Conservation (phyloP, 2,888 invertebrate genomes). For the Perdita meconis region DNA sequence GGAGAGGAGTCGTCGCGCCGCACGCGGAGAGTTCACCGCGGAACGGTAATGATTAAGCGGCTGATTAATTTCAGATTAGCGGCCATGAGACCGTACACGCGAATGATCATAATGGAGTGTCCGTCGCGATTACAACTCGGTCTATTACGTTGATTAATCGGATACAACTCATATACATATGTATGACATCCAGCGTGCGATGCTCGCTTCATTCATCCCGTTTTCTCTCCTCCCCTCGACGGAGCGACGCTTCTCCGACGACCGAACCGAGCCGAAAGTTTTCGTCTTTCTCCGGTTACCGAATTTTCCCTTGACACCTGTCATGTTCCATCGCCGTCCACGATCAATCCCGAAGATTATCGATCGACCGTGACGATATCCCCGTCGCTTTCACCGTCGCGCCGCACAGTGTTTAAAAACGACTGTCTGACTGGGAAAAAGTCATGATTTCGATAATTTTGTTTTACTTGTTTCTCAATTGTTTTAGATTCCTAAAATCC, state of each 20-base stretch:
- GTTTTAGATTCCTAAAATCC: too few relatives aligned
- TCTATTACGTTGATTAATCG: constrained; percentile 79
- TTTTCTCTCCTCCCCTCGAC: constrained; percentile 27
- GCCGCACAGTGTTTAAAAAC: too few relatives aligned
- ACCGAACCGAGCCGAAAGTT: not conserved
- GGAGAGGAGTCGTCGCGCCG: constrained; percentile 45
- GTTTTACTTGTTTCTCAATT: too few relatives aligned
- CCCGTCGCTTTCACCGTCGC: constrained; percentile 39
- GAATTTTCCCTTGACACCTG: constrained; percentile 12
- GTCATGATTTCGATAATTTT: too few relatives aligned
- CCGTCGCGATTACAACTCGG: constrained; percentile 75
- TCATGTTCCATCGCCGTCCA: constrained; percentile 22
- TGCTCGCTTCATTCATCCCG: constrained; percentile 51
- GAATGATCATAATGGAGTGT: constrained; percentile 78
- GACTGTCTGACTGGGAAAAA: too few relatives aligned
- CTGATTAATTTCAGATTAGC: constrained; percentile 79
- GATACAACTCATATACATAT: constrained; percentile 77
- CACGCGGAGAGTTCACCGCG: constrained; percentile 59
- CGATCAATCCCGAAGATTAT: constrained; percentile 54
- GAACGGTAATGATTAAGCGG: constrained; percentile 75
- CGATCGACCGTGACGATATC: constrained; percentile 33
- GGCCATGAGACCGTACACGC: constrained; percentile 72
- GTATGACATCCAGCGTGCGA: constrained; percentile 71
- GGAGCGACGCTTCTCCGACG: not conserved
- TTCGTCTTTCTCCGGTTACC: constrained; percentile 11